Evolutionary conservation across 2,113 vertebrate genomes (phyloP).

Genomic region (Sterna hirundo): DNA sequence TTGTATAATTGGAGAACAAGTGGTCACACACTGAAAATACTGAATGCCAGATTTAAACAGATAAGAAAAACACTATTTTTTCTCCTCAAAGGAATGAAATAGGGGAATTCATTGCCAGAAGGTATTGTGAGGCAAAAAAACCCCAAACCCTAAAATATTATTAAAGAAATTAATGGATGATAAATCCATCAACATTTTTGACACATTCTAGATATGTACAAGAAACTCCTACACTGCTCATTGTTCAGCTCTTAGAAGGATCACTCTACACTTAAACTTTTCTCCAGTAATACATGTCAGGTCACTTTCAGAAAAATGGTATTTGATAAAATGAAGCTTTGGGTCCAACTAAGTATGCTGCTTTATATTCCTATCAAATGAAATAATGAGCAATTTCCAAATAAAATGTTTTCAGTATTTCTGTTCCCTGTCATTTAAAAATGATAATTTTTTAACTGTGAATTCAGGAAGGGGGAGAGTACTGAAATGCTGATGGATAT

Average conservation of each 20-base stretch:
- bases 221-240: not conserved
- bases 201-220: not conserved
- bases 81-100: not conserved
- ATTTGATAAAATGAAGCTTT: not conserved
- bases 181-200: not conserved
- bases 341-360: not conserved
- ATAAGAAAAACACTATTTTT: not conserved
- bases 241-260: not conserved
- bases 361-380: not conserved
- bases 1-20: not conserved
- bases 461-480: not conserved
- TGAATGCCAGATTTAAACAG: not conserved
- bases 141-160: not conserved
- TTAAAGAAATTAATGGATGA: not conserved
- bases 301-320: not conserved
- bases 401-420: not conserved
- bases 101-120: not conserved
- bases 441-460: rapidly evolving
- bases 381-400: not conserved
- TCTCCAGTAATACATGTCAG: not conserved
- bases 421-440: not conserved
- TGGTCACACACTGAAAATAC: not conserved
- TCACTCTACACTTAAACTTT: not conserved
- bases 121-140: not conserved
- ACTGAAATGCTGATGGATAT: not conserved